Conservation (phyloP, 2,888 invertebrate genomes). For the Hesperia comma region DNA sequence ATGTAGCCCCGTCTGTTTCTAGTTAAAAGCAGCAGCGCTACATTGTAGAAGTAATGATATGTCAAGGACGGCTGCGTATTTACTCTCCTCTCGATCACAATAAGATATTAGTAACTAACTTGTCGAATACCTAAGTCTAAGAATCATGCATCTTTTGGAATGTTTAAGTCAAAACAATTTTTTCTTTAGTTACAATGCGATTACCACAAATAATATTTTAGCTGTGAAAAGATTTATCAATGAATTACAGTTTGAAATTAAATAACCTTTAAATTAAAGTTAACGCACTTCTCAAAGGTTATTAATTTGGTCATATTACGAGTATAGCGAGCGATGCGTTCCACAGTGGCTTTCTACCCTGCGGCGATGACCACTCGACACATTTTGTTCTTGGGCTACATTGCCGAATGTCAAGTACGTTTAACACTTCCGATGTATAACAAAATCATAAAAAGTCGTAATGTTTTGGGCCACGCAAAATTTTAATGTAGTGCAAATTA, state of each 20-base stretch:
- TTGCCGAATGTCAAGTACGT: conserved; percentile 26
- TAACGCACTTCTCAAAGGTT: conserved; percentile 8
- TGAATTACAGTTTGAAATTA: too few species aligned
- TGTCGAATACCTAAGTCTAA: background rate
- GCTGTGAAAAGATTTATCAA: too few species aligned
- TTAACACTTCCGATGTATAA: conserved; percentile 3
- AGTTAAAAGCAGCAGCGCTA: background rate
- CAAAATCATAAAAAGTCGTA: background rate
- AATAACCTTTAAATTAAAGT: background rate
- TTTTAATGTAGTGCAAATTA: too few species aligned
- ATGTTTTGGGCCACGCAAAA: too few species aligned
- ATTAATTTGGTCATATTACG: conserved; percentile 12
- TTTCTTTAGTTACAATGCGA: background rate
- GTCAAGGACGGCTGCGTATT: background rate
- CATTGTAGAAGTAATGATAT: background rate
- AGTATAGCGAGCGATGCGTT: conserved; percentile 39
- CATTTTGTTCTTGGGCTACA: conserved; percentile 41
- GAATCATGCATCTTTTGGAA: background rate
- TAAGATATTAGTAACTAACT: background rate
- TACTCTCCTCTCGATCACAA: background rate
- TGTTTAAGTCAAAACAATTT: too few species aligned
- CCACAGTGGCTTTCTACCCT: conserved; percentile 66
- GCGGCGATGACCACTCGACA: conserved; percentile 52
- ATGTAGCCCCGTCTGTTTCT: background rate
- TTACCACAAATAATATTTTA: background rate